Evolutionary conservation across 2,113 vertebrate genomes (phyloP).

Genomic region (Ranitomeya imitator): DNA sequence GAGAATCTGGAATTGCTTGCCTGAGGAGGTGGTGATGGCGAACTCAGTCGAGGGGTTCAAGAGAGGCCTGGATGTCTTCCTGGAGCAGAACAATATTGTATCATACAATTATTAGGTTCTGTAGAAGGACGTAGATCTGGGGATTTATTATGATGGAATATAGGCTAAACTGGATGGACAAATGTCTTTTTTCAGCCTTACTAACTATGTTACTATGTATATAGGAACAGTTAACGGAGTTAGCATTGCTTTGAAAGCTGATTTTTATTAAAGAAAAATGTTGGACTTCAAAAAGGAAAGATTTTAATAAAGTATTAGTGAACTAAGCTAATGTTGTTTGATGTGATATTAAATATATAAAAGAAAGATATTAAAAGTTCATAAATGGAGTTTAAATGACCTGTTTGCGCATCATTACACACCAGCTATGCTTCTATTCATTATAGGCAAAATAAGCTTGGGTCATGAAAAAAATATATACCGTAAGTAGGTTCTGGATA

Average conservation of each 20-base stretch:
- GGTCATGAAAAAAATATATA: conserved; percentile 5
- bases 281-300: neutral
- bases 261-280: neutral
- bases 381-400: neutral
- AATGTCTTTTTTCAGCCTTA: no score
- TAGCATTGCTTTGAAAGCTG: conserved; percentile 62
- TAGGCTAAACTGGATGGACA: no score
- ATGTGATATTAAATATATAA: conserved; percentile 4
- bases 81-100: no score
- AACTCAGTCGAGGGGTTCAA: no score
- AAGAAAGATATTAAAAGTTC: neutral
- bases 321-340: neutral
- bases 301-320: neutral
- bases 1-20: no score
- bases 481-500: no score
- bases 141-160: no score
- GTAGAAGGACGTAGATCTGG: no score
- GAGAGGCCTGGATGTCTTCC: no score
- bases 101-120: no score
- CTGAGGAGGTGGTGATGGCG: no score
- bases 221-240: neutral
- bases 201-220: no score
- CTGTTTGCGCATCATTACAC: conserved; percentile 15
- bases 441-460: conserved; percentile 57
- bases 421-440: neutral